phyloP scores from a whole-genome alignment of 1,140 invertebrate genomes.

The Copidosoma floridanum region DNA sequence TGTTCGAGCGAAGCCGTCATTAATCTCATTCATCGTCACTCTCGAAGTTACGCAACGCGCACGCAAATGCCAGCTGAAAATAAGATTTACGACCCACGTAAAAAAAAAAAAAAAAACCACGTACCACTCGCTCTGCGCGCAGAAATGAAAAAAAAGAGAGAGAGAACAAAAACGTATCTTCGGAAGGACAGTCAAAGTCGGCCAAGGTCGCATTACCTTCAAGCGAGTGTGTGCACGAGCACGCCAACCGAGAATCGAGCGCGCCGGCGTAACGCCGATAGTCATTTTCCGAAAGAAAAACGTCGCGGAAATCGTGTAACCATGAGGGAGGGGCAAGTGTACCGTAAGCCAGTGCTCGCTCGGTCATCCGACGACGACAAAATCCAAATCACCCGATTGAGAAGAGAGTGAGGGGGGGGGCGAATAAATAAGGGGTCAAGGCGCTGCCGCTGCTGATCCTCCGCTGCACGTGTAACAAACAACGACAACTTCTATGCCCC shows the following conservation, averaged over 20 bases:
- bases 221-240: background rate
- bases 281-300: no score
- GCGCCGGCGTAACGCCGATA: background rate
- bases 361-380: background rate
- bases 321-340: no score
- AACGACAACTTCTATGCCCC: no score
- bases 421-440: constrained; percentile 12
- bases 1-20: no score
- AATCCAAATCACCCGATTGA: constrained; percentile 6
- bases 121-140: background rate
- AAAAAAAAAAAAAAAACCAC: no score
- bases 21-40: no score
- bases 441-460: background rate
- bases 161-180: constrained; percentile 4
- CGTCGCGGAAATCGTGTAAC: no score
- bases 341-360: no score
- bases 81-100: no score
- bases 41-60: no score
- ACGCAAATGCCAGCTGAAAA: no score
- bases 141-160: background rate
- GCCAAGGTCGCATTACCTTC: constrained; percentile 8
- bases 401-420: background rate
- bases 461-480: no score
- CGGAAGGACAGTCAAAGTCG: constrained; percentile 4
- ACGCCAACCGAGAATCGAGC: background rate